Evolutionary conservation across 2,113 vertebrate species (phyloP), one percentile per base, ranked within the genome.

Genomic region (Pomatorhinus ruficollis): DNA sequence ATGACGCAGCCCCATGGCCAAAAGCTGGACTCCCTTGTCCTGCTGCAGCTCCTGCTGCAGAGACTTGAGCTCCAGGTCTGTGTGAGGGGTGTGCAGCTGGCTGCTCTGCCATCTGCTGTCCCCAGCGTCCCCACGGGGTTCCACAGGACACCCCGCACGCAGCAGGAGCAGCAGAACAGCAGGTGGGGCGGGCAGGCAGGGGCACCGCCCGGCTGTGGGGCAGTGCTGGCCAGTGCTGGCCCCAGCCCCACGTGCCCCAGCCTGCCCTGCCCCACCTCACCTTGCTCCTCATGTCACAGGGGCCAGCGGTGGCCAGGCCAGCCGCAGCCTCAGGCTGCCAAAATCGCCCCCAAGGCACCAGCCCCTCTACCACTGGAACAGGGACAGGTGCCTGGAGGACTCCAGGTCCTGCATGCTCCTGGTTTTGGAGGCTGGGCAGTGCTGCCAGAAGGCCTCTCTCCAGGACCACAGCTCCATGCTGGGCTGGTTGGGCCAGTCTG

Each of bases 381-480:
- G 97, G 74, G 98, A 98, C 25, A 99, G 97, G 90, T 98, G 99
- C 77, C 98, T 97, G 2, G 98, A 98, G 19, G 98, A 98, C 69
- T 99, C 98, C 25, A 88, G 93, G 82, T 98, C 98, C 4, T 98
- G 96, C 0, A 96, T 98, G 3, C 98, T 98, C 98, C 99, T 99
- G 5, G 98, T 99, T 86, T 98, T 98, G 31, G 98, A 98, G 83
- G 98, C 98, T 10, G 99, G 94, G 82, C 98, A 98, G 65, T 98
- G 98, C 86, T 99, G 99, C 59, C 98, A 98, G 92, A 99, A 97
- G 47, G 98, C 98, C 69, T 99, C 98, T 79, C 98, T 98, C 98
- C 99, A 99, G 24, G 98, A 99, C 2, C 63, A 93, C 0, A 98
- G 99, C 89, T 99, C 98, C 87, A 98, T 83, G 0, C 98, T 71